Percentiles rank a stretch among this genome's conserved stretches.
phyloP scores from a whole-genome alignment of 92 coral and sea anemone species.

The Palythoa grandiflora region DNA sequence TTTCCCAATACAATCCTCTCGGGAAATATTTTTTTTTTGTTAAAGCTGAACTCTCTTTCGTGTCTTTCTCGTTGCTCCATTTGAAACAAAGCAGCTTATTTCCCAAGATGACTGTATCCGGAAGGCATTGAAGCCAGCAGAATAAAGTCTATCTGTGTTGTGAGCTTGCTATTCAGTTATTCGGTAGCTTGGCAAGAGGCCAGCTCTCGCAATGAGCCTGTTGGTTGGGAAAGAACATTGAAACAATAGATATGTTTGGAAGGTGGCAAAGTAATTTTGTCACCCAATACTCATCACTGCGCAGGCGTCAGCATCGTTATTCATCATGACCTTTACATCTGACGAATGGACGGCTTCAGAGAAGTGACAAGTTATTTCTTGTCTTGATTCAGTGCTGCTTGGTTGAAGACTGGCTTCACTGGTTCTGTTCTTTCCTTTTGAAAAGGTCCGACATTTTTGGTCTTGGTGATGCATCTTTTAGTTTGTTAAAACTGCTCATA shows the following conservation, averaged over 20 bases:
- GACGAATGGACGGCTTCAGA: background rate
- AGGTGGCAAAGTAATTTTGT: background rate
- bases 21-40: no score
- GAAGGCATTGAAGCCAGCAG: no score
- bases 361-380: background rate
- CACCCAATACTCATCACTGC: background rate
- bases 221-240: background rate
- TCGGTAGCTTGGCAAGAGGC: no score
- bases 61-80: no score
- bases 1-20: no score
- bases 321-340: background rate
- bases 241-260: background rate
- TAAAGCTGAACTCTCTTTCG: no score
- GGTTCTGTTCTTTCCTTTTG: constrained; percentile 85
- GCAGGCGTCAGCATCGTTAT: background rate
- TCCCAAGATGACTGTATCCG: no score
- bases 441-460: constrained; percentile 96
- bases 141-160: no score
- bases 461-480: constrained; percentile 92
- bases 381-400: background rate
- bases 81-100: no score
- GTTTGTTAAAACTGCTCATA: constrained; percentile 90
- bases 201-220: no score
- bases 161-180: no score
- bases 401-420: constrained; percentile 43